A percentile compares a stretch with the other conserved stretches of the same genome.
Evolutionary conservation across 2,888 invertebrate genomes (phyloP).

Genomic region (Sericinus montela): DNA sequence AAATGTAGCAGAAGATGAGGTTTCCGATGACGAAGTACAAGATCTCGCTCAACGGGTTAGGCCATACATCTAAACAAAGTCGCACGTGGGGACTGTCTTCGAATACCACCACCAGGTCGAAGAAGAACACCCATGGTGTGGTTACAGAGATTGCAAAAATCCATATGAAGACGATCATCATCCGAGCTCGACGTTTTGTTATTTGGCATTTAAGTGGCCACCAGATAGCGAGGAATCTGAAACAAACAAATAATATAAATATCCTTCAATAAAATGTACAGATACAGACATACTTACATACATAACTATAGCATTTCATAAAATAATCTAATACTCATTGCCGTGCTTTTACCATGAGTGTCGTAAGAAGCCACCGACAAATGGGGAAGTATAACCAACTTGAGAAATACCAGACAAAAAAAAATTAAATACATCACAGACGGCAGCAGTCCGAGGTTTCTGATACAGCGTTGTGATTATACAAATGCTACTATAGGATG

Average conservation of each 20-base stretch:
- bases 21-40: constrained; percentile 94
- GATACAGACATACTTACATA: too few relatives aligned
- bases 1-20: constrained; percentile 92
- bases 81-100: constrained; percentile 86
- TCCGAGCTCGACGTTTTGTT: constrained; percentile 90
- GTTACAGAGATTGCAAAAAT: constrained; percentile 90
- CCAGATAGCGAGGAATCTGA: constrained; percentile 97
- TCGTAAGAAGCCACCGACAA: too few relatives aligned
- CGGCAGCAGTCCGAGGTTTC: too few relatives aligned
- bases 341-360: too few relatives aligned
- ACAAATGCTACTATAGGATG: too few relatives aligned
- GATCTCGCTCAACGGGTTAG: constrained; percentile 88
- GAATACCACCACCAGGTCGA: constrained; percentile 87
- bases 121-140: constrained; percentile 94
- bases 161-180: constrained; percentile 95
- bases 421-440: too few relatives aligned
- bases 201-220: constrained; percentile 95
- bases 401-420: too few relatives aligned
- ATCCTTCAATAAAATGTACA: too few relatives aligned
- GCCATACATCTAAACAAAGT: constrained; percentile 92
- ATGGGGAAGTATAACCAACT: too few relatives aligned
- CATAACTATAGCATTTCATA: too few relatives aligned
- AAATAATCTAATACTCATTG: too few relatives aligned
- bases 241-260: constrained; percentile 52
- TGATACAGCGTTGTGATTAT: too few relatives aligned